phyloP scores from a whole-genome alignment of 2,797 vertebrate genomes.

The Enteromius treurensis region DNA sequence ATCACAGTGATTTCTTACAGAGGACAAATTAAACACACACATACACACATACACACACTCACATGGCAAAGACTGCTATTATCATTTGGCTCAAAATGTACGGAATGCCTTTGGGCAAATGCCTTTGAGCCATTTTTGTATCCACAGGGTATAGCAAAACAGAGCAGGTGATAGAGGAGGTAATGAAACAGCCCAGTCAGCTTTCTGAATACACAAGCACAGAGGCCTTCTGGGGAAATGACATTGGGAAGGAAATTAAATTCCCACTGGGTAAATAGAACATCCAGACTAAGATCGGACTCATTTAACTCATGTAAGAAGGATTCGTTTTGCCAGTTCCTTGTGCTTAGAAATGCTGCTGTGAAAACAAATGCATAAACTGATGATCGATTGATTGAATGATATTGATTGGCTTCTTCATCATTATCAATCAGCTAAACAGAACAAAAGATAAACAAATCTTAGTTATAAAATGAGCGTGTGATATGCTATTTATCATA shows the following conservation, averaged over 20 bases:
- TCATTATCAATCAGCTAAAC: neutral
- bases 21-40: too few relatives aligned
- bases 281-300: slow-evolving; percentile 39
- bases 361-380: slow-evolving; percentile 21
- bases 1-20: too few relatives aligned
- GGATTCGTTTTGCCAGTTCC: neutral
- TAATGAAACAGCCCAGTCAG: slow-evolving; percentile 48
- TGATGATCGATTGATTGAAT: neutral
- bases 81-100: neutral
- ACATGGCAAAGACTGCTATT: neutral
- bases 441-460: slow-evolving; percentile 22
- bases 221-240: slow-evolving; percentile 30
- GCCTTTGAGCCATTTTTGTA: slow-evolving; percentile 37
- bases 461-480: neutral
- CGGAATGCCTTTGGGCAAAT: neutral
- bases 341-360: slow-evolving; percentile 11
- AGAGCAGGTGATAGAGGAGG: slow-evolving; percentile 35
- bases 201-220: slow-evolving; percentile 42
- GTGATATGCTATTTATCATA: neutral
- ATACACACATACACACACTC: neutral
- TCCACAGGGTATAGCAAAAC: slow-evolving; percentile 26
- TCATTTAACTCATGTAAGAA: slow-evolving; percentile 27
- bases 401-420: neutral
- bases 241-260: slow-evolving; percentile 51
- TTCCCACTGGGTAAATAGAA: slow-evolving; percentile 50